Evolutionary conservation across 2,888 invertebrate species (phyloP).

Genomic region (Nipponacmea schrenckii): DNA sequence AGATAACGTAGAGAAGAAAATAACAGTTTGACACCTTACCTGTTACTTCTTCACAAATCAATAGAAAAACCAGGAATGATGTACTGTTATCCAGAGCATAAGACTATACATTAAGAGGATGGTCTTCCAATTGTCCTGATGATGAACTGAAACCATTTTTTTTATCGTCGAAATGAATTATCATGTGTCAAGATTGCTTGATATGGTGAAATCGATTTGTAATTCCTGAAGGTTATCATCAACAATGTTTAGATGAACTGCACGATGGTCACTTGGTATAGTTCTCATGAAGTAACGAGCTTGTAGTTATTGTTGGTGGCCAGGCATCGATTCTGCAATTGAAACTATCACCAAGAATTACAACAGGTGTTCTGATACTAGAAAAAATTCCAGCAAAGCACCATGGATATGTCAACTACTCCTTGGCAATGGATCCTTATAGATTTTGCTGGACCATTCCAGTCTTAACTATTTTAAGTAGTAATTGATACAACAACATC

Average conservation of each 20-base stretch:
- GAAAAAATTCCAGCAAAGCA: constrained; percentile 33
- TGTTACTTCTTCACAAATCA: constrained; percentile 21
- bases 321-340: too few relatives aligned
- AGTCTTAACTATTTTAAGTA: constrained; percentile 49
- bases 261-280: too few relatives aligned
- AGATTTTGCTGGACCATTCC: constrained; percentile 65
- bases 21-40: constrained; percentile 51
- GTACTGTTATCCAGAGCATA: constrained; percentile 23
- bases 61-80: constrained; percentile 23
- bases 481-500: constrained; percentile 31
- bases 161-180: constrained; percentile 28
- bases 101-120: constrained; percentile 26
- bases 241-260: constrained; percentile 33
- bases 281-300: too few relatives aligned
- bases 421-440: constrained; percentile 65
- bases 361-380: constrained; percentile 29
- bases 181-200: constrained; percentile 43
- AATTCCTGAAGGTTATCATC: constrained; percentile 20
- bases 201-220: too few relatives aligned
- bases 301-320: constrained; percentile 46
- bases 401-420: constrained; percentile 38
- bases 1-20: constrained; percentile 12
- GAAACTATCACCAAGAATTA: constrained; percentile 26
- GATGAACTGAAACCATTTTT: constrained; percentile 24
- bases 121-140: constrained; percentile 10